phyloP scores from a whole-genome alignment of 2,113 vertebrate genomes.

The Trogon melanurus region DNA sequence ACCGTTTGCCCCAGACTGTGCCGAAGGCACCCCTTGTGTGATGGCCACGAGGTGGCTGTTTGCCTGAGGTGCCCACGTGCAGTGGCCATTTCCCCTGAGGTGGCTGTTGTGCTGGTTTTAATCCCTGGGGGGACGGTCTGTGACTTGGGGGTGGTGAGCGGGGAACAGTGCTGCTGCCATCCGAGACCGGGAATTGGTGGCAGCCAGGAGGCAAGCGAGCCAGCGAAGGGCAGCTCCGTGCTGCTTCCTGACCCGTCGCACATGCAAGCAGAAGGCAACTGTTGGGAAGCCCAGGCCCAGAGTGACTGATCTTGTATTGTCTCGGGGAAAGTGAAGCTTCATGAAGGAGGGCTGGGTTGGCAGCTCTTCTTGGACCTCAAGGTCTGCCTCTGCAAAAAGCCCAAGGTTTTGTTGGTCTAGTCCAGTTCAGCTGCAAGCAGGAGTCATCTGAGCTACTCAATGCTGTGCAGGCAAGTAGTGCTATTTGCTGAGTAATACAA shows the following conservation, averaged over 20 bases:
- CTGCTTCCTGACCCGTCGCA: accelerated
- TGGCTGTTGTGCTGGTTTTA: not conserved
- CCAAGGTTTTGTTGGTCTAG: not conserved
- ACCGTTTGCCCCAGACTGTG: not conserved
- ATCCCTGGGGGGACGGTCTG: not conserved
- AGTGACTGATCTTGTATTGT: not conserved
- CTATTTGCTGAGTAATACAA: not conserved
- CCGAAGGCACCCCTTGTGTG: not conserved
- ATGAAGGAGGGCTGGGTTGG: not conserved
- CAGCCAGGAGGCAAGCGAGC: accelerated
- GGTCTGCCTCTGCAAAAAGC: not conserved
- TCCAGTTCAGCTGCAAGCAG: not conserved
- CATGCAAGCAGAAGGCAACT: not conserved
- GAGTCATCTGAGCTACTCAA: not conserved
- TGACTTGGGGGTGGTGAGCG: not conserved
- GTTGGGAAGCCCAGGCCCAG: accelerated
- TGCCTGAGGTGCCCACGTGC: not conserved
- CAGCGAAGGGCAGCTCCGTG: not conserved
- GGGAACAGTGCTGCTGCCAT: not conserved
- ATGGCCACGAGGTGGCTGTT: not conserved
- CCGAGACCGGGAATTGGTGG: not conserved
- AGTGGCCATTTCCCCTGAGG: not conserved
- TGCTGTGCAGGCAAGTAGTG: not conserved
- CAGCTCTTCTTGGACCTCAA: not conserved
- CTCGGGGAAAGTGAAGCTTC: not conserved